Base-by-base conservation (phyloP, 1,140 invertebrate species). In the Myzus persicae region DNA sequence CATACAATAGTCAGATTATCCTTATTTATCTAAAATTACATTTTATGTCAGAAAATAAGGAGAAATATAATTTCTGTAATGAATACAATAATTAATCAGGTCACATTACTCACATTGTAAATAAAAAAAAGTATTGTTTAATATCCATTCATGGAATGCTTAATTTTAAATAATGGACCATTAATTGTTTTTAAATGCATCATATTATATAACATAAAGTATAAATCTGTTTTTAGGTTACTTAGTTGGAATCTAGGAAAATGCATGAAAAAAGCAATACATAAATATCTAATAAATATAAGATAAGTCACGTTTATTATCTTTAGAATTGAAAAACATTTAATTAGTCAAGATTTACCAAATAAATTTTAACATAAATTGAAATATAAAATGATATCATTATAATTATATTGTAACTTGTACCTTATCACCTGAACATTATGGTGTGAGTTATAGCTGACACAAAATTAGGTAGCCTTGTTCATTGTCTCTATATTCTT, bases 101-200 rank as follows among this genome's bases (percentile, higher is more conserved):
- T 31, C n/a, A 76, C 59, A 76, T 76, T 76, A 76, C 59, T n/a
- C 59, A 76, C n/a, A 89, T 14, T 38, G 8, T 54, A n/a, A 89
- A 54, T 54, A 89, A 54, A 54, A 89, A 87, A 89, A 26, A 24
- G 2, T n/a, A n/a, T 51, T 89, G 87, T 24, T 89, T 51, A 54
- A 40, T 89, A 51, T 24, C 31, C 48, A 38, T 89, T 89, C 4
- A 40, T 38, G 46, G 36, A 89, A 89, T 89, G 46, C 46, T 89
- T 54, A 89, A 89, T 51, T 38, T 76, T n/a, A n/a, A 36, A 76
- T 76, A 76, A 76, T 76, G 31, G 59, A 76, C 14, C 59, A 44
- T 46, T 46, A 0, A 46, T 46, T 87, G 46, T 44, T 87, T 87
- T n/a, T n/a, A 46, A 46, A 87, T n/a, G 26, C 40, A 46, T 1